Evolutionary conservation across 2,888 invertebrate genomes (phyloP).

Genomic region (Pammene fasciana): DNA sequence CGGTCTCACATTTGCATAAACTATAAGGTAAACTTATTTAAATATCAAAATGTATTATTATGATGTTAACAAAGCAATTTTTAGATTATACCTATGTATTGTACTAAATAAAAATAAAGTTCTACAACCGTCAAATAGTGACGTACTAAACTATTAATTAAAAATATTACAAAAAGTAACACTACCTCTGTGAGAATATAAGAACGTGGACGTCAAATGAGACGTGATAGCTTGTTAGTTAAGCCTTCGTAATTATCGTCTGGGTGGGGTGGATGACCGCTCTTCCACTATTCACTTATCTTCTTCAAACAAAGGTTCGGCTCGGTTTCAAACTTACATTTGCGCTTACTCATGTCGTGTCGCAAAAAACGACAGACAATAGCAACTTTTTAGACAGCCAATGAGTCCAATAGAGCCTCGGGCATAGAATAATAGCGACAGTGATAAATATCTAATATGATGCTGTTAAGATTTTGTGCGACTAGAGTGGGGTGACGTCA

Average conservation of each 20-base stretch:
- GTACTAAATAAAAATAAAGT: too few species aligned
- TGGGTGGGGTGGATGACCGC: slow-evolving; percentile 70
- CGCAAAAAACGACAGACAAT: slow-evolving; percentile 67
- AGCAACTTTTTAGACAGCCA: slow-evolving; percentile 53
- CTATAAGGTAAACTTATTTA: neutral
- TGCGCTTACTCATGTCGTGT: slow-evolving; percentile 70
- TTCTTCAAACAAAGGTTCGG: slow-evolving; percentile 72
- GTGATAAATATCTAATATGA: slow-evolving; percentile 67
- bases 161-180: slow-evolving; percentile 29
- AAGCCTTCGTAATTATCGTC: slow-evolving; percentile 69
- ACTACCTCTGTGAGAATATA: slow-evolving; percentile 34
- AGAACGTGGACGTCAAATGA: slow-evolving; percentile 45
- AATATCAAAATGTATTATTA: too few species aligned
- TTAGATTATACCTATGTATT: too few species aligned
- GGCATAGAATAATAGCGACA: slow-evolving; percentile 43
- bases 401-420: slow-evolving; percentile 6
- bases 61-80: too few species aligned
- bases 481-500: slow-evolving; percentile 35
- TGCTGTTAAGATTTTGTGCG: slow-evolving; percentile 32
- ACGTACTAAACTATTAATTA: slow-evolving; percentile 15
- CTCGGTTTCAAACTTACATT: slow-evolving; percentile 62
- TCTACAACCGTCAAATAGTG: slow-evolving; percentile 3
- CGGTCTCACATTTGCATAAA: neutral
- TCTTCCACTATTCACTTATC: slow-evolving; percentile 75
- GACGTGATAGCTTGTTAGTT: slow-evolving; percentile 65